Evolutionary conservation across 2,113 vertebrate genomes (phyloP).

Genomic region (Mungos mungo): DNA sequence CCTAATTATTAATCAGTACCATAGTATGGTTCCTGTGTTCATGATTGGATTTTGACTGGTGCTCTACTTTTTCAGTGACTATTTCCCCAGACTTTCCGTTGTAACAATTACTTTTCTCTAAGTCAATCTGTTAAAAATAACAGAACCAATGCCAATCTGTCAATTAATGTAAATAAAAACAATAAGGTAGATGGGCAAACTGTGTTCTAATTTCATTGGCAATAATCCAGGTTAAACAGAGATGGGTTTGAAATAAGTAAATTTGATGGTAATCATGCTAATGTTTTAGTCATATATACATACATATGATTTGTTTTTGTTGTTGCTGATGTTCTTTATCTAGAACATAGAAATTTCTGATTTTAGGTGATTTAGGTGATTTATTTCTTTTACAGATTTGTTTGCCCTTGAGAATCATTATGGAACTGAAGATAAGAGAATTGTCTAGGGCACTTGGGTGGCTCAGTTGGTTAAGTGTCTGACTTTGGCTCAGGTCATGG

Average conservation of each 20-base stretch:
- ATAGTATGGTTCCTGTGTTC: neutral
- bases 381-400: neutral
- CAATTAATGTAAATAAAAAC: conserved; percentile 34
- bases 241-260: neutral
- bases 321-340: neutral
- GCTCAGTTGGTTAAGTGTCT: too few relatives aligned
- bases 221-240: neutral
- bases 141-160: neutral
- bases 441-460: neutral
- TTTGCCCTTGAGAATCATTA: neutral
- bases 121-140: conserved; percentile 9
- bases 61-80: neutral
- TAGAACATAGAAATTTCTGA: neutral
- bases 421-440: neutral
- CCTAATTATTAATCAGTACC: neutral
- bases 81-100: conserved; percentile 14
- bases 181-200: conserved; percentile 16
- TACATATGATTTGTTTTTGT: neutral
- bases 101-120: conserved; percentile 13
- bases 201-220: neutral
- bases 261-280: neutral
- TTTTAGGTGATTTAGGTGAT: neutral
- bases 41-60: neutral
- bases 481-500: too few relatives aligned
- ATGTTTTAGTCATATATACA: neutral